Conservation (phyloP, 2,888 invertebrate genomes). For the Drosophila vallismaia region DNA sequence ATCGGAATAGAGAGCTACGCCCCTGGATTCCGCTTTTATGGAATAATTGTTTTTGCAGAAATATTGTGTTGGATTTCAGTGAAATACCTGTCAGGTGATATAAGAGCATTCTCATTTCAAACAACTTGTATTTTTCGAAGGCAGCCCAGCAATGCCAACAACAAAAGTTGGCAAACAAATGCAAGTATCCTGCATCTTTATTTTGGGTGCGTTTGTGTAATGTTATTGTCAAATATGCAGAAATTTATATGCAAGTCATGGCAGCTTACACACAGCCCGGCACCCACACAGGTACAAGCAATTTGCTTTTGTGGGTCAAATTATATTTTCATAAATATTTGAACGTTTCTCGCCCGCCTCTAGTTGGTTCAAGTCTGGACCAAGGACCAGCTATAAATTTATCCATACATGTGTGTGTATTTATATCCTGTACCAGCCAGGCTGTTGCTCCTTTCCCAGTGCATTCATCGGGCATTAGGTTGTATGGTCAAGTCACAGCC, state of each 20-base stretch:
- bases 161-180: conserved; percentile 43
- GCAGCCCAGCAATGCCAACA: conserved; percentile 47
- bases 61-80: conserved; percentile 62
- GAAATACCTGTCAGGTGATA: conserved; percentile 74
- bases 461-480: conserved; percentile 44
- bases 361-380: conserved; percentile 3
- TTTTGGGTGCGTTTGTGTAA: conserved; percentile 34
- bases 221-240: conserved; percentile 65
- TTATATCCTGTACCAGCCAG: conserved; percentile 10
- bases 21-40: conserved; percentile 9
- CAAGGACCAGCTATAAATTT: neutral
- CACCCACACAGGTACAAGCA: conserved; percentile 18
- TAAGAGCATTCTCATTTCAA: conserved; percentile 63
- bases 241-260: conserved; percentile 78
- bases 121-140: conserved; percentile 53
- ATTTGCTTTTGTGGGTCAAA: conserved; percentile 57
- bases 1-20: neutral
- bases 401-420: neutral
- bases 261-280: conserved; percentile 41
- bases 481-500: conserved; percentile 14
- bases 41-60: conserved; percentile 69
- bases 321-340: conserved; percentile 78
- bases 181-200: conserved; percentile 23
- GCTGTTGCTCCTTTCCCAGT: conserved; percentile 63
- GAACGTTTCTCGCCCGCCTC: conserved; percentile 47